phyloP scores from a whole-genome alignment of 2,113 vertebrate species.

The Ramphastos sulfuratus region DNA sequence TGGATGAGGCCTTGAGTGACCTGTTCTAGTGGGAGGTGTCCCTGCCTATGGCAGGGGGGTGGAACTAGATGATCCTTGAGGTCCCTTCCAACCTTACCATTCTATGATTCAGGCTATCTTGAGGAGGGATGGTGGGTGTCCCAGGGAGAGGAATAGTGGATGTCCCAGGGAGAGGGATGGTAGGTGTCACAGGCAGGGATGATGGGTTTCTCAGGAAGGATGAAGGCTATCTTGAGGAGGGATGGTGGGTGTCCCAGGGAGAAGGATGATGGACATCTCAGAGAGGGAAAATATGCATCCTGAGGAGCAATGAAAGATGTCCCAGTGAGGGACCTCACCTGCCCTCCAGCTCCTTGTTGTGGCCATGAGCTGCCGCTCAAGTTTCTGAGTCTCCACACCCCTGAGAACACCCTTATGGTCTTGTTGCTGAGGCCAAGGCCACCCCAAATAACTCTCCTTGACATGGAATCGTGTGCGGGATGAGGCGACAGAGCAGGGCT shows the following conservation, averaged over 20 bases:
- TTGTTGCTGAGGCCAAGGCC: fast-evolving
- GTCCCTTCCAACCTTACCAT: too few relatives aligned
- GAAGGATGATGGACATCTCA: background rate
- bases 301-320: background rate
- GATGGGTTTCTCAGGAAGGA: background rate
- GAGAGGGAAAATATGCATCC: background rate
- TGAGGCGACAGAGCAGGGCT: background rate
- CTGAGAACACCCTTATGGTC: background rate
- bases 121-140: background rate
- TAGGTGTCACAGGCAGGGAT: background rate
- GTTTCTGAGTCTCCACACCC: background rate
- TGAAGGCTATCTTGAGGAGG: background rate
- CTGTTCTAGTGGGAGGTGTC: too few relatives aligned
- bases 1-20: too few relatives aligned
- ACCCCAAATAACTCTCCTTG: background rate
- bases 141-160: too few relatives aligned
- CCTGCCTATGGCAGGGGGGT: too few relatives aligned
- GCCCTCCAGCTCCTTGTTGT: background rate
- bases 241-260: background rate
- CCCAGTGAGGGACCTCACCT: background rate
- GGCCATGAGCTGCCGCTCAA: background rate
- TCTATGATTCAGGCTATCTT: too few relatives aligned
- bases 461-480: fast-evolving
- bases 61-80: too few relatives aligned
- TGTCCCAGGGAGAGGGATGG: too few relatives aligned